phyloP scores from a whole-genome alignment of 2,113 vertebrate species.

The Ailurus styani region DNA sequence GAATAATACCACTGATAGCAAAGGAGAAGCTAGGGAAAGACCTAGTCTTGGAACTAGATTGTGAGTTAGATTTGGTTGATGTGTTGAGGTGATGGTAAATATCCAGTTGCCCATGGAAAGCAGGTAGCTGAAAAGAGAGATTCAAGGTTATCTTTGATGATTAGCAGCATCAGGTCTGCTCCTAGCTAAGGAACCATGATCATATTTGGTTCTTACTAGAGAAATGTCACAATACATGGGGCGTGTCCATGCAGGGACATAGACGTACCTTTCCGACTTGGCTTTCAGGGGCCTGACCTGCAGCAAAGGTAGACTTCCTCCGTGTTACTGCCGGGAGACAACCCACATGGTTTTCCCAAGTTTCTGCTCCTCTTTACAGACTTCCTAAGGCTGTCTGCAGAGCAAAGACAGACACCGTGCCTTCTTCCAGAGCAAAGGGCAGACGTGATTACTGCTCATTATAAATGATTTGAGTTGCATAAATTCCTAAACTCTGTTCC shows the following conservation, averaged over 20 bases:
- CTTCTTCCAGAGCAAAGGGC: background rate
- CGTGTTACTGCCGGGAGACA: background rate
- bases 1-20: background rate
- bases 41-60: background rate
- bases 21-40: background rate
- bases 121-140: background rate
- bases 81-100: background rate
- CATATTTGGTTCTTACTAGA: background rate
- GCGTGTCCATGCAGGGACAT: background rate
- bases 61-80: background rate
- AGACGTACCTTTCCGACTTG: background rate
- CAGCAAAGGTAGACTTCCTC: background rate
- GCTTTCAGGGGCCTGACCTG: background rate
- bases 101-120: background rate
- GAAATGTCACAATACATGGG: background rate
- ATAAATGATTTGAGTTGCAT: background rate
- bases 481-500: background rate
- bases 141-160: background rate
- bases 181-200: background rate
- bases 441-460: background rate
- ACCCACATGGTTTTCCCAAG: background rate
- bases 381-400: background rate
- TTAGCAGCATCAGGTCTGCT: background rate
- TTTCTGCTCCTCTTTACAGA: background rate
- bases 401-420: background rate